Conservation (phyloP, 2,888 invertebrate species). For the Stenotaenia linearis region DNA sequence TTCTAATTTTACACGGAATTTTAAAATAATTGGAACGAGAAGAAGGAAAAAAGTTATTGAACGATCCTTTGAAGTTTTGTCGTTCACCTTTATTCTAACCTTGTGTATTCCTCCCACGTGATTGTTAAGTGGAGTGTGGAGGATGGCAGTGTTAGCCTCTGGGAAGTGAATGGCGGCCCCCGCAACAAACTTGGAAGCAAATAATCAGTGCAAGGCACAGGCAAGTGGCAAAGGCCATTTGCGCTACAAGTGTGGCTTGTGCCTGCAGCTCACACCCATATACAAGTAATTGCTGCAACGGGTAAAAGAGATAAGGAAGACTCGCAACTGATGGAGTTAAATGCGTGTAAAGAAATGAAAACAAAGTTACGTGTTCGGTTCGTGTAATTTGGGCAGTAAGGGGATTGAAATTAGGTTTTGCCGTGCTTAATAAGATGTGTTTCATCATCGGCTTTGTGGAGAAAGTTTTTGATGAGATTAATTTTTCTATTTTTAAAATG, state of each 20-base stretch:
- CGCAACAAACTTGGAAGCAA: slow-evolving; percentile 12
- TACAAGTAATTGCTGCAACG: slow-evolving; percentile 20
- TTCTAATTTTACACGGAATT: not conserved
- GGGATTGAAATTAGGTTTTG: not conserved
- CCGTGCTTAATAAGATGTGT: not conserved
- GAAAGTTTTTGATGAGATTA: not conserved
- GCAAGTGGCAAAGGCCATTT: slow-evolving; percentile 26
- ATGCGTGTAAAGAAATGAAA: slow-evolving; percentile 10
- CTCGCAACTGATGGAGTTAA: slow-evolving; percentile 14
- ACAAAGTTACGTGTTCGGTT: not conserved
- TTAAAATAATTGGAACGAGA: not conserved
- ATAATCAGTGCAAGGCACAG: slow-evolving; percentile 20
- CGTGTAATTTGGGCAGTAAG: not conserved
- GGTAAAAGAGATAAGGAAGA: slow-evolving; percentile 26
- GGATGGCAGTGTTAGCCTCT: not conserved
- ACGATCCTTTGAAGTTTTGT: not conserved
- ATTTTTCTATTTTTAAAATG: not conserved
- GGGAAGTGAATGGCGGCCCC: slow-evolving; percentile 12
- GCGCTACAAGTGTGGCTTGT: slow-evolving; percentile 17
- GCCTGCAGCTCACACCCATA: slow-evolving; percentile 17
- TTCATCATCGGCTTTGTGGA: not conserved
- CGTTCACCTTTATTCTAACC: slow-evolving; percentile 15
- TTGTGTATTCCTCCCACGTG: not conserved
- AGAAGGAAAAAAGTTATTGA: not conserved
- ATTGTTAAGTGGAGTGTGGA: slow-evolving; percentile 1